Evolutionary conservation across 2,888 invertebrate species (phyloP), one percentile per base, ranked within the genome.

Genomic region (Callyntrura guangdongensis): DNA sequence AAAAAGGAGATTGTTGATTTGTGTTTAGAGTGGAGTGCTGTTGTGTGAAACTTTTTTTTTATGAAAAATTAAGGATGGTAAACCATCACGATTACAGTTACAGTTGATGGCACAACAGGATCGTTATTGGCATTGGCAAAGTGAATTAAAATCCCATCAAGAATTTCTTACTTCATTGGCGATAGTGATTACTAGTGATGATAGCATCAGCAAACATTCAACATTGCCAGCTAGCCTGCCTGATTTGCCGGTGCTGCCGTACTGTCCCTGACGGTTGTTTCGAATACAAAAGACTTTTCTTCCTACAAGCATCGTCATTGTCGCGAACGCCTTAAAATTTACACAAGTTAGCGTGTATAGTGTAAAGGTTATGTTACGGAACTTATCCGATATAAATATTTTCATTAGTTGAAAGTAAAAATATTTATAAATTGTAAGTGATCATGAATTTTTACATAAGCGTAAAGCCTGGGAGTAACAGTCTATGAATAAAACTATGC

Each of bases 71-170:
- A n/a, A 77, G 22, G 77, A 53, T 25, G 79, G 56, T 79, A 25
- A n/a, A 25, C 49, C 79, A 53, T 79, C 20, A 45, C n/a, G n/a
- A n/a, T n/a, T n/a, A n/a, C n/a, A n/a, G n/a, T n/a, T n/a, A n/a
- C 12, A 17, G 27, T 36, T 72, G 17, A 49, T 77, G 27, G 49
- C 53, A 27, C 11, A 25, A 25, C 2, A 53, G 25, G 36, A 72
- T 59, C 45, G 67, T 84, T 84, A 84, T 49, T 47, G 83, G n/a
- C n/a, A n/a, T n/a, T n/a, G n/a, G n/a, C 49, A 53, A 84, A 84
- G 36, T 84, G 67, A 84, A 84, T 84, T 67, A 84, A 84, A 84
- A 84, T 47, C 83, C 36, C 67, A 84, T 84, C 67, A 67, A 61
- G 82, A 82, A 36, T 82, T 82, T n/a, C n/a, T 53, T 56, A 53